Evolutionary conservation across 2,113 vertebrate species (phyloP), one percentile per base, ranked within the genome.

Genomic region (Ailurus styani): DNA sequence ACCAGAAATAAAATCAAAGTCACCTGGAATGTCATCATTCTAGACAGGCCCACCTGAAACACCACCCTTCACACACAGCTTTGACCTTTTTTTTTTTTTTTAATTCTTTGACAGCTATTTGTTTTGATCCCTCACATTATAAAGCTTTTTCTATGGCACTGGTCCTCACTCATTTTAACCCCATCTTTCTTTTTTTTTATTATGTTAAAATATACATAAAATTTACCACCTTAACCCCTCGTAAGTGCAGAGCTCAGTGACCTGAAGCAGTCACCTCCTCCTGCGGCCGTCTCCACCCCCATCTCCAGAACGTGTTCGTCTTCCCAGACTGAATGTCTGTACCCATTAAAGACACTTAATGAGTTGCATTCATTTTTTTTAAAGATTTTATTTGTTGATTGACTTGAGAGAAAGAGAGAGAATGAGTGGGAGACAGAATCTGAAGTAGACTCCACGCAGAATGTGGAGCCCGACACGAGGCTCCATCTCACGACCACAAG

Each of bases 401-500:
- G 31, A 66, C 34, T n/a, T 18, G 55, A 57, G 64, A n/a, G 64
- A n/a, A 31, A 17, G 64, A 31, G 23, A 60, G 57, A 27, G 27
- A 5, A 29, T 4, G 13, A 68, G 34, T 37, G 18, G 66, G 8
- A 68, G 34, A n/a, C 34, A 68, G 18, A 21, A 37, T 68, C 34
- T 37, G 66, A 68, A 68, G 18, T 37, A 68, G 34, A 37, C 18
- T 20, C 66, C 34, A 37, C 18, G n/a, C 66, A n/a, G 34, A 68
- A 34, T 7, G 1, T 9, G 17, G 66, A 68, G 66, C n/a, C 34
- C 7, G 8, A 21, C 2, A 0, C 2, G 8, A 20, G 18, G 66
- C n/a, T 68, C 8, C 0, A n/a, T 68, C 66, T 68, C 34, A 37
- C 14, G 17, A 37, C 34, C 8, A 20, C 18, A 17, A 37, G n/a